Evolutionary conservation across 2,797 vertebrate genomes (phyloP).

Genomic region (Myripristis murdjan): DNA sequence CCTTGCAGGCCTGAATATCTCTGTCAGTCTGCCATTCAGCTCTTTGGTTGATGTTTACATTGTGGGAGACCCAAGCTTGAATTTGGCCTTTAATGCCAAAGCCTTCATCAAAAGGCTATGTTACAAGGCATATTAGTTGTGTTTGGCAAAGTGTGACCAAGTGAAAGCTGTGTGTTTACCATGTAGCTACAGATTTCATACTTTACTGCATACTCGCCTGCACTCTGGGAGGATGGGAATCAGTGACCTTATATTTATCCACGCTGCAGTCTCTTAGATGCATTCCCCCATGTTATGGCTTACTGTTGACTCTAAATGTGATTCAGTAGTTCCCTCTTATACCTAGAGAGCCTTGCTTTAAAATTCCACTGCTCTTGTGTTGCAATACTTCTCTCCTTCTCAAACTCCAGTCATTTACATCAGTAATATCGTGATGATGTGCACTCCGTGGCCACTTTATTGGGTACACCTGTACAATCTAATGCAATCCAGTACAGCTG

Average conservation of each 20-base stretch:
- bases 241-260: not conserved
- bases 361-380: not conserved
- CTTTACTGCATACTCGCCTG: not conserved
- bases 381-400: not conserved
- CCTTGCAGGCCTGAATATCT: not conserved
- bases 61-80: no score
- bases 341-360: not conserved
- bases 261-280: constrained; percentile 8
- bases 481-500: no score
- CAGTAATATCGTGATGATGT: not conserved
- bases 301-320: no score
- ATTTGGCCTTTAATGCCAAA: no score
- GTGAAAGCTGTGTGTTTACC: not conserved
- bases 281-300: not conserved
- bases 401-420: not conserved
- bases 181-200: not conserved
- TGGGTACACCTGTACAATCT: no score
- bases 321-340: not conserved
- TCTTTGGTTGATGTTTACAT: no score
- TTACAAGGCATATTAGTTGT: not conserved
- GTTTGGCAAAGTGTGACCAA: not conserved
- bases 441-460: no score
- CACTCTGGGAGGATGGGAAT: constrained; percentile 7
- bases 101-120: not conserved
- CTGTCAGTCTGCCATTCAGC: not conserved